These are phyloP conservation scores for Verasper variegatus DNA, from an alignment of 2,113 vertebrate species.

Conservation along the genomic window DNA sequence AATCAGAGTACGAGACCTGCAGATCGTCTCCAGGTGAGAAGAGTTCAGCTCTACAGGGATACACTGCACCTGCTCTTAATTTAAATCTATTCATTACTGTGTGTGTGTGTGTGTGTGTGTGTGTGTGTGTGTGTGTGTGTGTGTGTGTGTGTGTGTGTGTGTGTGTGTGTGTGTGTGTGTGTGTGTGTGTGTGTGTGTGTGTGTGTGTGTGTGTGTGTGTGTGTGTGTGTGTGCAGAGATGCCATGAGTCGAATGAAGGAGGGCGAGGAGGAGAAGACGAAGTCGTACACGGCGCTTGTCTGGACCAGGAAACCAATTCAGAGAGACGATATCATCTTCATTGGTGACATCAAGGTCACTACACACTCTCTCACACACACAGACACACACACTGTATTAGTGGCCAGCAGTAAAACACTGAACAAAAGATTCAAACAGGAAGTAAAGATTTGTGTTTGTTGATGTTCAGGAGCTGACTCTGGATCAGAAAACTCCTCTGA, in stretches of 20 bases:
- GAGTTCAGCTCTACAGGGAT: too few relatives aligned
- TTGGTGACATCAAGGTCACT: constrained; percentile 85
- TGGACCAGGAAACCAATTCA: constrained; percentile 89
- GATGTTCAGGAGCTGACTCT: constrained; percentile 88
- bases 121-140: not conserved
- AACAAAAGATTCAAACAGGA: not conserved
- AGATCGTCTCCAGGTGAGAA: constrained; percentile 92
- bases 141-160: not conserved
- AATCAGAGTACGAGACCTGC: constrained; percentile 93
- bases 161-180: not conserved
- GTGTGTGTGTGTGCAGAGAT: constrained; percentile 81
- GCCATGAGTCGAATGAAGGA: constrained; percentile 95
- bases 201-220: not conserved
- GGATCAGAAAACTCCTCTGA: constrained; percentile 94
- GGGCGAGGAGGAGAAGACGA: constrained; percentile 97
- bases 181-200: not conserved
- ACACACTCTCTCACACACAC: not conserved
- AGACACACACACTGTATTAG: too few relatives aligned
- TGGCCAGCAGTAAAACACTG: too few relatives aligned
- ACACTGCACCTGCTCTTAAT: too few relatives aligned
- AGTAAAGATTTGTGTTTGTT: not conserved
- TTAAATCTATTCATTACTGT: not conserved
- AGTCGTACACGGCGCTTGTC: constrained; percentile 94
- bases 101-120: not conserved
- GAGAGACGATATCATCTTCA: constrained; percentile 86